Evolutionary conservation across 2,113 vertebrate species (phyloP).

Genomic region (Podiceps cristatus): DNA sequence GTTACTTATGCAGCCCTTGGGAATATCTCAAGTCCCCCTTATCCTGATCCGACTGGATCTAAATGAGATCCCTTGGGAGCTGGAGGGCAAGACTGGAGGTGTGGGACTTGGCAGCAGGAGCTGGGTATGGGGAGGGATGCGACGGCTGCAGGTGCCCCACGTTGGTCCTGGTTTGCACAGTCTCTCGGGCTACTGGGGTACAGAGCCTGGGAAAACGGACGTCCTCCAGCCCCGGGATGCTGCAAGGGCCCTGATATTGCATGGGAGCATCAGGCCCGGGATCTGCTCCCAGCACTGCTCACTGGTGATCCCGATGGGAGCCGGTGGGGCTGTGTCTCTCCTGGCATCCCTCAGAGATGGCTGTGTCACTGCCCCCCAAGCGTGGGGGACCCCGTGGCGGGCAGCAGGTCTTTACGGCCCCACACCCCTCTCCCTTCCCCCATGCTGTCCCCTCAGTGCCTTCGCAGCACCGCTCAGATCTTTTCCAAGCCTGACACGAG

Average conservation of each 20-base stretch:
- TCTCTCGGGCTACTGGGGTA: background rate
- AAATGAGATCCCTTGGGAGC: background rate
- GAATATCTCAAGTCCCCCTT: background rate
- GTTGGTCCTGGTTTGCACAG: background rate
- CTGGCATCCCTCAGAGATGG: background rate
- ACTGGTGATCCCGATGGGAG: accelerated
- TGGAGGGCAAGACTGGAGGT: background rate
- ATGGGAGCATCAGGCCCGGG: accelerated
- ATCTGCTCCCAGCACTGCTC: background rate
- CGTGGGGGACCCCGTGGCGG: accelerated
- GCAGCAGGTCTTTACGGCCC: background rate
- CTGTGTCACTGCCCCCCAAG: accelerated
- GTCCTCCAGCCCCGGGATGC: background rate
- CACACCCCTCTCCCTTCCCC: background rate
- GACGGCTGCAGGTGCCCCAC: accelerated
- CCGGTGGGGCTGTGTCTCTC: accelerated
- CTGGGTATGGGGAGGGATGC: background rate
- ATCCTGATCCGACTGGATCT: background rate
- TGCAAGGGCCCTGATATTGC: accelerated
- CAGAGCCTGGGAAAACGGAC: background rate
- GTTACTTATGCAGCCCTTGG: background rate
- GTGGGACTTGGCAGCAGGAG: accelerated
- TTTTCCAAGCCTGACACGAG: slow-evolving; percentile 6
- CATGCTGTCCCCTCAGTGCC: background rate
- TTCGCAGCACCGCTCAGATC: background rate